Base-by-base conservation (phyloP, 1,140 invertebrate species). In the Drosophila orena region DNA sequence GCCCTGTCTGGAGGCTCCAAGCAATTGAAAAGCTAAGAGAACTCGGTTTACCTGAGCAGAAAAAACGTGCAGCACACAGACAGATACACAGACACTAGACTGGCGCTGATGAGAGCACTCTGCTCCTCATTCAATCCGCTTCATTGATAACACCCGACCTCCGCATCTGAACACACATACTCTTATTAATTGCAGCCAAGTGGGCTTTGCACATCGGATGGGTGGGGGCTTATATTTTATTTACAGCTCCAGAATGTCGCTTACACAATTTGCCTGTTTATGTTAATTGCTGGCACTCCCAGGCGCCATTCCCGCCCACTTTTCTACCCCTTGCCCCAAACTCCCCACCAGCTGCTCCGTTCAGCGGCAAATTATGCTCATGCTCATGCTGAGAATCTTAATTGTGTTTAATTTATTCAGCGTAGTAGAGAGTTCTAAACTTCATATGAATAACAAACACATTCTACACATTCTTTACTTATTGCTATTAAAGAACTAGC, bases 311-410 rank as follows among this genome's bases (percentile, higher is more conserved):
- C 24, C 40, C 42, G 3, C 1, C 12, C 35, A 12, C 35, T 11
- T 14, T 40, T n/a, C 10, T 0, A 6, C 15, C 20, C n/a, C 15
- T 4, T 42, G 6, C 27, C 27, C 2, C 15, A 7, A 43, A 34
- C 30, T 56, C 42, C 20, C 4, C 46, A 22, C 17, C 38, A 44
- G 20, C 46, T 60, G 74, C 71, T 70, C 71, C 44, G 58, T 73
- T 69, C 54, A 65, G 27, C 55, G 57, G 30, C 60, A 71, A 71
- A 76, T 84, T 79, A 84, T 79, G 80, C 72, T 76, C 61, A 71
- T 76, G 44, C n/a, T 24, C 30, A 43, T 52, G 64, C 22, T 30
- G 24, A 5, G 14, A 4, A n/a, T 15, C 27, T 1, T 7, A 1
- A 30, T 7, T 7, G 27, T 1, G 5, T 40, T 40, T 40, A 2